Evolutionary conservation across 2,888 invertebrate species (phyloP).

Genomic region (Uloborus plumipes): DNA sequence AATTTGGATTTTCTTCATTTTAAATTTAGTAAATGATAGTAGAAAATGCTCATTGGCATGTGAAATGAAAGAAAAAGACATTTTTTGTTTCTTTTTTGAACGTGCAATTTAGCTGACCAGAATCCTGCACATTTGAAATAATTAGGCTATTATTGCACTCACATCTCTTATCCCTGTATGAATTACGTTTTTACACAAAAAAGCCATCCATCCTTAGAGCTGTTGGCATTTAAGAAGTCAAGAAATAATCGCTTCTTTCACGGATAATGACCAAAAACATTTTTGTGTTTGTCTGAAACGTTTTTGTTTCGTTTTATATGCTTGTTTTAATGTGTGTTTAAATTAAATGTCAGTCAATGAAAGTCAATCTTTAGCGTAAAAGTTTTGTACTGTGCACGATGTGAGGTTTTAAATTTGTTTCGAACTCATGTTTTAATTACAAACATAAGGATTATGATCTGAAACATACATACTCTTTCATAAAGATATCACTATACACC

Average conservation of each 20-base stretch:
- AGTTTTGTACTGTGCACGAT: no score
- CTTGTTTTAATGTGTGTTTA: no score
- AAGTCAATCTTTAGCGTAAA: no score
- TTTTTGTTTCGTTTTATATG: background rate
- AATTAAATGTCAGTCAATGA: no score
- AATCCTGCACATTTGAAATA: slow-evolving; percentile 30
- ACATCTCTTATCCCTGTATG: slow-evolving; percentile 1
- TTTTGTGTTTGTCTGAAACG: background rate
- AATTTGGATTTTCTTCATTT: slow-evolving; percentile 46
- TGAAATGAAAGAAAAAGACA: slow-evolving; percentile 3
- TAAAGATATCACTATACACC: no score
- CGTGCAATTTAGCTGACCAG: slow-evolving; percentile 38
- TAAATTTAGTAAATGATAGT: slow-evolving; percentile 29
- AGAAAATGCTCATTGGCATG: slow-evolving; percentile 21
- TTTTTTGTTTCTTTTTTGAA: background rate
- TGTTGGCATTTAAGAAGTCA: no score
- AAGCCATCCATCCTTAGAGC: background rate
- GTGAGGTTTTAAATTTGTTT: no score
- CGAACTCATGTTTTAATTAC: no score
- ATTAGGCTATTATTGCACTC: slow-evolving; percentile 13
- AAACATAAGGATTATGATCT: no score
- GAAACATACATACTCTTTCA: no score
- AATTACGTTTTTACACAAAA: background rate
- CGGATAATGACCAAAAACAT: no score
- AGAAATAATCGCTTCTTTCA: no score